Evolutionary conservation across 2,888 invertebrate genomes (phyloP).

Genomic region (Plagodis pulveraria): DNA sequence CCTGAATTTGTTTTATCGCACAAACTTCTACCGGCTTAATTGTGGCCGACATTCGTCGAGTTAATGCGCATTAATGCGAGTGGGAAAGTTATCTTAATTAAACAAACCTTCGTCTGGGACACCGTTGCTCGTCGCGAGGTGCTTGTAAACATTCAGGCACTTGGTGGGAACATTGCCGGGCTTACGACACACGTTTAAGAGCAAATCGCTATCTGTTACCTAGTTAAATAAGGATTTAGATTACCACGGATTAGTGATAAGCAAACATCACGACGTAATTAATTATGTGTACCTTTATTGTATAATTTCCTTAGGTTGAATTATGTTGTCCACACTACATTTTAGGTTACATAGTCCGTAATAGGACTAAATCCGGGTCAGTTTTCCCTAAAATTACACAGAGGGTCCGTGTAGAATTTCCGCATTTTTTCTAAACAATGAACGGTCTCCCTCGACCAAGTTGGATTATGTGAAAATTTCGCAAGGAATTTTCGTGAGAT

Average conservation of each 20-base stretch:
- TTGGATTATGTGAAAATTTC: conserved; percentile 65
- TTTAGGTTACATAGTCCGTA: conserved; percentile 16
- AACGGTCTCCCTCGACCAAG: conserved; percentile 44
- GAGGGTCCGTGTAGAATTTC: conserved; percentile 47
- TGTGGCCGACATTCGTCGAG: conserved; percentile 51
- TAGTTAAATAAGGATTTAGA: conserved; percentile 9
- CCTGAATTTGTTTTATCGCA: conserved; percentile 44
- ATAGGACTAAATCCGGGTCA: conserved; percentile 35
- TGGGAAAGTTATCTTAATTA: conserved; percentile 68
- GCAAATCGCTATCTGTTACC: conserved; percentile 9
- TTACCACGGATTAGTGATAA: conserved; percentile 8
- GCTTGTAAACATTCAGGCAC: conserved; percentile 44
- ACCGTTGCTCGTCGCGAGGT: conserved; percentile 37
- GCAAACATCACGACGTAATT: conserved; percentile 5
- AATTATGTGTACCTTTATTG: neutral
- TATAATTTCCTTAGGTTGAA: neutral
- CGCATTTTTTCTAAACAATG: conserved; percentile 64
- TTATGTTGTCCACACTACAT: neutral
- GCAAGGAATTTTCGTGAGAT: conserved; percentile 58
- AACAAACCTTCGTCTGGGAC: conserved; percentile 50
- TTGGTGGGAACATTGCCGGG: conserved; percentile 29
- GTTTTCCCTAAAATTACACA: conserved; percentile 44
- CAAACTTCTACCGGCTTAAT: conserved; percentile 49
- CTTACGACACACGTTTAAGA: conserved; percentile 14
- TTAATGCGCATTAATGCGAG: conserved; percentile 54